Evolutionary conservation across 2,888 invertebrate species (phyloP).

Genomic region (Allolobophora icterica): DNA sequence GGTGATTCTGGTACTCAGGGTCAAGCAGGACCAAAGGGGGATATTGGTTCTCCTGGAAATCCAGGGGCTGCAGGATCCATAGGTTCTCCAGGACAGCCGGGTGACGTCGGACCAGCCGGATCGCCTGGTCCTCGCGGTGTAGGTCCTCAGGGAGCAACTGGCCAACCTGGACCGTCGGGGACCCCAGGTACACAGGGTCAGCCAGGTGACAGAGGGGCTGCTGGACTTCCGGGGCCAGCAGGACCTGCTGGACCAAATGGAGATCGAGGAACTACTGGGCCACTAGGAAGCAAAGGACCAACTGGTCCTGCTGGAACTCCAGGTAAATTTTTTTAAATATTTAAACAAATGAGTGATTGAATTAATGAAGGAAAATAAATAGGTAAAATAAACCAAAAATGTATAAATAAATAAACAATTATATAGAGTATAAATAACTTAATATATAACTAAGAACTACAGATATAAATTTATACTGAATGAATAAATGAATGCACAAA

Average conservation of each 20-base stretch:
- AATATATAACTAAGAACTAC: no score
- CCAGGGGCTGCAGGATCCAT: constrained; percentile 35
- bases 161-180: constrained; percentile 41
- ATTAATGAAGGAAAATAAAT: not conserved
- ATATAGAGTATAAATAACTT: no score
- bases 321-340: not conserved
- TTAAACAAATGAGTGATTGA: not conserved
- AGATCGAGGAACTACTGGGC: constrained; percentile 38
- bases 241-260: constrained; percentile 34
- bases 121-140: constrained; percentile 37
- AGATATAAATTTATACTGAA: no score
- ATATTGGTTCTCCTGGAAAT: constrained; percentile 26
- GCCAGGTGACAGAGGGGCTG: constrained; percentile 38
- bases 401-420: not conserved
- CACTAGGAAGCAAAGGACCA: constrained; percentile 30
- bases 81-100: constrained; percentile 71
- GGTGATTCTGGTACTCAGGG: constrained; percentile 29
- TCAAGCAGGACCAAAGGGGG: constrained; percentile 40
- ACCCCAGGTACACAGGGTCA: constrained; percentile 38
- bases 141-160: constrained; percentile 42
- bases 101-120: constrained; percentile 60
- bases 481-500: no score
- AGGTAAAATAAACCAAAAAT: not conserved
- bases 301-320: constrained; percentile 7
- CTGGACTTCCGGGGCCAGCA: constrained; percentile 36